Evolutionary conservation across 2,888 invertebrate species (phyloP).

Genomic region (Agonopterix arenella): DNA sequence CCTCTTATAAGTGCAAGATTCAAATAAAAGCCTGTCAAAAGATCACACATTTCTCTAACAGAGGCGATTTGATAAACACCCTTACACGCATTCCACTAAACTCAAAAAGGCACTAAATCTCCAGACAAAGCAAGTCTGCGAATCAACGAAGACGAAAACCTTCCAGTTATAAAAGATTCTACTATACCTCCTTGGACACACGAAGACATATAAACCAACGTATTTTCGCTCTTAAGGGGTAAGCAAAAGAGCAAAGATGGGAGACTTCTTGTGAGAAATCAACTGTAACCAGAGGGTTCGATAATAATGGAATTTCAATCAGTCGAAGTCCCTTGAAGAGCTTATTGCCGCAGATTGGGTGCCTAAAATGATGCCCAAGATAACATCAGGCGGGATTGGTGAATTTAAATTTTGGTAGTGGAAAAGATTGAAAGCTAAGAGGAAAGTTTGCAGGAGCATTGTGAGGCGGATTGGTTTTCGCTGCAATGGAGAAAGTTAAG

Average conservation of each 20-base stretch:
- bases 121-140: constrained; percentile 45
- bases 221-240: not conserved
- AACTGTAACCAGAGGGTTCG: constrained; percentile 36
- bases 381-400: constrained; percentile 4
- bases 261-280: not conserved
- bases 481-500: no score
- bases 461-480: no score
- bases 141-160: constrained; percentile 52
- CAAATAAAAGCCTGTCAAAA: no score
- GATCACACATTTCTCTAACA: no score
- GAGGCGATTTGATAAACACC: no score
- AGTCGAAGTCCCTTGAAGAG: constrained; percentile 27
- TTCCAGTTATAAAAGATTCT: constrained; percentile 39
- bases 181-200: no score
- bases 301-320: constrained; percentile 75
- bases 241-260: no score
- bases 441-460: no score
- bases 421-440: not conserved
- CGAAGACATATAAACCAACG: no score
- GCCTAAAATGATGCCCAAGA: constrained; percentile 8
- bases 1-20: no score
- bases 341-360: constrained; percentile 17
- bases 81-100: no score
- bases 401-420: constrained; percentile 2
- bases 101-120: not conserved